Evolutionary conservation across 2,888 invertebrate genomes (phyloP).

Genomic region (Sycophila texana): DNA sequence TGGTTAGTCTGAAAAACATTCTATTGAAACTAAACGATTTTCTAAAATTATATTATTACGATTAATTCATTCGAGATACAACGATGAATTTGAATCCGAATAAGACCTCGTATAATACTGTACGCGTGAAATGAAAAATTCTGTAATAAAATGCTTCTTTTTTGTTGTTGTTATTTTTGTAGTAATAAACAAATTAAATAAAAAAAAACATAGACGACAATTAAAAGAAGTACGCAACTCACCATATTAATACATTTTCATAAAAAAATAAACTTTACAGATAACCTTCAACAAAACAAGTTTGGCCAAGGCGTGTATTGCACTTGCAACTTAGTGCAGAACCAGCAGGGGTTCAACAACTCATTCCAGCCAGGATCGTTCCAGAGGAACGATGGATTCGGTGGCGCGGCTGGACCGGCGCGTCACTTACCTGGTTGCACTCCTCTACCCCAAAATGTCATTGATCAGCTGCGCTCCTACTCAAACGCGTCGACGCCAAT

Average conservation of each 20-base stretch:
- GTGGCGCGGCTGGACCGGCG: background rate
- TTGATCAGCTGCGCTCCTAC: constrained; percentile 66
- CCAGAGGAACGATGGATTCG: background rate
- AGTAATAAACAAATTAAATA: background rate
- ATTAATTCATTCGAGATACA: background rate
- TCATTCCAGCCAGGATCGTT: background rate
- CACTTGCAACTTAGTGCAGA: background rate
- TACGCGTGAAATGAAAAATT: background rate
- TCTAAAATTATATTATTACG: background rate
- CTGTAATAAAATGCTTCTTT: no score
- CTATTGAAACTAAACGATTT: background rate
- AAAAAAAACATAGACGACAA: no score
- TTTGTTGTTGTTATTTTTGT: no score
- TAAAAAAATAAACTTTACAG: no score
- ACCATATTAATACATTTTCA: no score
- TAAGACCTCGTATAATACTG: background rate
- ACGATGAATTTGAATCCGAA: background rate
- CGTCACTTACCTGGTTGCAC: background rate
- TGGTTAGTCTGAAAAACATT: constrained; percentile 57
- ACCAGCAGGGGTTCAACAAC: background rate
- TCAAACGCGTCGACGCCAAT: constrained; percentile 62
- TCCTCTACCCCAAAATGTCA: constrained; percentile 58
- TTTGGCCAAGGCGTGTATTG: background rate
- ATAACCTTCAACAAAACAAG: background rate
- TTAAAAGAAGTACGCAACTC: no score